Evolutionary conservation across 2,888 invertebrate genomes (phyloP).

Genomic region (Arctia plantaginis): DNA sequence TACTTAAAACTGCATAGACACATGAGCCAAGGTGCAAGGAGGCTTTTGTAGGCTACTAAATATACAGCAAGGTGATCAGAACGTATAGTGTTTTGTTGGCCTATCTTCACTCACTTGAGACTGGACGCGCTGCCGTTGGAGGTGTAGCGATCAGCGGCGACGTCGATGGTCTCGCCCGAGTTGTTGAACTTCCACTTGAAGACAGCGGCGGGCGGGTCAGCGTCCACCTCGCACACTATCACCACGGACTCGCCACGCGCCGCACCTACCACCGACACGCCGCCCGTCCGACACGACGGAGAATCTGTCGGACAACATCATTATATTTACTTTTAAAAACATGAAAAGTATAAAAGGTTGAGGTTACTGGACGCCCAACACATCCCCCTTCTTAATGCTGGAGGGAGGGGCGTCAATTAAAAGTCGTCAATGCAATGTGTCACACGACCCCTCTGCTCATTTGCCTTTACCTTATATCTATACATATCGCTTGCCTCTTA

Average conservation of each 20-base stretch:
- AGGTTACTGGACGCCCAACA: not conserved
- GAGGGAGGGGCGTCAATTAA: not conserved
- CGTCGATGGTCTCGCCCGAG: conserved; percentile 95
- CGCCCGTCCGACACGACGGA: conserved; percentile 92
- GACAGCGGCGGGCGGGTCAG: conserved; percentile 95
- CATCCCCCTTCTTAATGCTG: not conserved
- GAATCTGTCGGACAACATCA: conserved; percentile 87
- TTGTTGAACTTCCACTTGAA: conserved; percentile 98
- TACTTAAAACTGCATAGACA: too few relatives aligned
- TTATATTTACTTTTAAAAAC: not conserved
- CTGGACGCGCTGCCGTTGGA: conserved; percentile 92
- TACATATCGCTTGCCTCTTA: not conserved
- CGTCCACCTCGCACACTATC: conserved; percentile 95
- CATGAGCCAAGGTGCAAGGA: not conserved
- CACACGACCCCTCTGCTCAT: not conserved
- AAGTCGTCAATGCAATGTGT: not conserved
- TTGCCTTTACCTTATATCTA: not conserved
- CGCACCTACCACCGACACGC: conserved; percentile 94
- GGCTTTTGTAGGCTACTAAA: not conserved
- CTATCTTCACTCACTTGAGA: conserved; percentile 78
- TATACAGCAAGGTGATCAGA: too few relatives aligned
- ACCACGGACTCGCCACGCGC: conserved; percentile 95
- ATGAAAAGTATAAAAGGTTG: not conserved
- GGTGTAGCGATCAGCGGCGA: conserved; percentile 91
- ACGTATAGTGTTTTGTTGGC: not conserved